Percentiles rank a stretch among this genome's conserved stretches.
phyloP scores from a whole-genome alignment of 2,888 invertebrate species.

The Clistopyga incitator region DNA sequence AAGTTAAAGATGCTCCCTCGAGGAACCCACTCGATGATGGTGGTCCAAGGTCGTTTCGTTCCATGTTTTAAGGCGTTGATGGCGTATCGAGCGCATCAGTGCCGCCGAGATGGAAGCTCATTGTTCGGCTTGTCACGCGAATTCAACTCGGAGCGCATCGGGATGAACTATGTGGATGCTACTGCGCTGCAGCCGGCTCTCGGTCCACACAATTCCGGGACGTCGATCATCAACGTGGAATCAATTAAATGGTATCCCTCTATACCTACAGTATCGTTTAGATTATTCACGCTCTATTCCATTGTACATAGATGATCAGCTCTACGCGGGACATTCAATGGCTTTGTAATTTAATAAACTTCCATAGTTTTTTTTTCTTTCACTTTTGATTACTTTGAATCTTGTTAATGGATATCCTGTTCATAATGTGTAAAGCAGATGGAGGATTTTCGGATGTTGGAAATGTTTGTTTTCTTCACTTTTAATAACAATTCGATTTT shows the following conservation, averaged over 20 bases:
- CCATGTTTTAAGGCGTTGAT: conserved; percentile 74
- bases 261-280: conserved; percentile 31
- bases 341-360: conserved; percentile 55
- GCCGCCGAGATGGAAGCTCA: conserved; percentile 78
- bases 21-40: conserved; percentile 45
- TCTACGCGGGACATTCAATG: conserved; percentile 50
- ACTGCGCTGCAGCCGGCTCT: background rate
- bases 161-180: background rate
- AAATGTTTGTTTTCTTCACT: background rate
- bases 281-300: conserved; percentile 56
- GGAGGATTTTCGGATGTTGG: background rate
- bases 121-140: conserved; percentile 76
- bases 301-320: conserved; percentile 44
- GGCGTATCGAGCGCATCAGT: conserved; percentile 78
- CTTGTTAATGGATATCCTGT: background rate
- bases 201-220: conserved; percentile 22
- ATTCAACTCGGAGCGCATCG: conserved; percentile 43
- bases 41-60: conserved; percentile 71
- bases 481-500: too few relatives aligned
- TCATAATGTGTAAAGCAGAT: background rate
- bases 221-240: conserved; percentile 59
- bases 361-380: conserved; percentile 21
- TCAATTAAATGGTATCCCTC: conserved; percentile 57
- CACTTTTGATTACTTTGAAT: too few relatives aligned
- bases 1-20: conserved; percentile 8